Evolutionary conservation across 2,888 invertebrate species (phyloP).

Genomic region (Incurvaria masculella): DNA sequence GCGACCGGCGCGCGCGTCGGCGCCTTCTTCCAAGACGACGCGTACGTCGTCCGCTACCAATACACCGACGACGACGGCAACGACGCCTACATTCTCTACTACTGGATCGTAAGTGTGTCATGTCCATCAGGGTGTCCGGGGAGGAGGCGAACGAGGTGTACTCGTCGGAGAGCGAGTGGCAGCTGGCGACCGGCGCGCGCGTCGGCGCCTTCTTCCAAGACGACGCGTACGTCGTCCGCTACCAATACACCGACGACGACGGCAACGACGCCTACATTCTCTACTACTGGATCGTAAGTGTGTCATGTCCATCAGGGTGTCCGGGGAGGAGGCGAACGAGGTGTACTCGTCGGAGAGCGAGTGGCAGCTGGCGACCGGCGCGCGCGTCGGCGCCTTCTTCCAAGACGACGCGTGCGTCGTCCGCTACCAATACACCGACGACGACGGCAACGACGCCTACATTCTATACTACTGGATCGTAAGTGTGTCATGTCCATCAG

Average conservation of each 20-base stretch:
- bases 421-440: conserved; percentile 57
- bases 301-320: too few relatives aligned
- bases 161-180: conserved; percentile 4
- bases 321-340: neutral
- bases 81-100: conserved; percentile 59
- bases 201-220: conserved; percentile 59
- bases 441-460: conserved; percentile 45
- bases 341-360: conserved; percentile 5
- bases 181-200: conserved; percentile 23
- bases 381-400: conserved; percentile 54
- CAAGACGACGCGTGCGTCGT: conserved; percentile 66
- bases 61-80: conserved; percentile 49
- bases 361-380: conserved; percentile 15
- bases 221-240: conserved; percentile 66
- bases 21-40: conserved; percentile 61
- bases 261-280: conserved; percentile 55
- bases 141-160: neutral
- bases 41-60: conserved; percentile 65
- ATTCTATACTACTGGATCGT: conserved; percentile 70
- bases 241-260: conserved; percentile 51
- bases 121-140: neutral
- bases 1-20: conserved; percentile 34
- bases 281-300: conserved; percentile 67
- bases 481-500: too few relatives aligned
- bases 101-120: conserved; percentile 63